Evolutionary conservation across 2,797 vertebrate species (phyloP).

Genomic region (Euthynnus affinis): DNA sequence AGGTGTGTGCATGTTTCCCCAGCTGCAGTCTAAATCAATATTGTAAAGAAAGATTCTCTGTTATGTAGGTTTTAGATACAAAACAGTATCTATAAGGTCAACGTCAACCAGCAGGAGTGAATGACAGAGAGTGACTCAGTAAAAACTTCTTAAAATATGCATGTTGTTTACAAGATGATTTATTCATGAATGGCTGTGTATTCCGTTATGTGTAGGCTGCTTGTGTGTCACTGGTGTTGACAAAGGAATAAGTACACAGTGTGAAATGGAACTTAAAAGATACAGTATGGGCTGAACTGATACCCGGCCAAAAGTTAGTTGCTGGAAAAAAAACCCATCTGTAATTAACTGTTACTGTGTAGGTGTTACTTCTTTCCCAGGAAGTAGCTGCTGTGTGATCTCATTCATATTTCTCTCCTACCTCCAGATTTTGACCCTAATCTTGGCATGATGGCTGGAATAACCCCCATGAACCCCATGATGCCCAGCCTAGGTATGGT

Average conservation of each 20-base stretch:
- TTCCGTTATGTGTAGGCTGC: constrained; percentile 63
- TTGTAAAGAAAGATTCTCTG: constrained; percentile 64
- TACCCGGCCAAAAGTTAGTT: constrained; percentile 12
- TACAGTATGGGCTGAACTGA: constrained; percentile 14
- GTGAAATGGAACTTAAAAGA: constrained; percentile 46
- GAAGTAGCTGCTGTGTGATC: constrained; percentile 4
- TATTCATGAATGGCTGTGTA: constrained; percentile 69
- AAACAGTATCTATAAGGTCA: constrained; percentile 53
- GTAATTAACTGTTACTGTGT: constrained; percentile 17
- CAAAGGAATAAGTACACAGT: constrained; percentile 32
- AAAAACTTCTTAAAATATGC: constrained; percentile 78
- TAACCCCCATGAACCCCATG: constrained; percentile 93
- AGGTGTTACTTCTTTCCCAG: constrained; percentile 2
- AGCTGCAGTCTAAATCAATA: constrained; percentile 56
- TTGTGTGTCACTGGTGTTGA: constrained; percentile 63
- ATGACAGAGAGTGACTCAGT: constrained; percentile 52
- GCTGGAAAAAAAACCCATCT: constrained; percentile 15
- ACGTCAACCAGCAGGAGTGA: constrained; percentile 66
- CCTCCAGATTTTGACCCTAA: constrained; percentile 93
- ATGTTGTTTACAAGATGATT: constrained; percentile 76
- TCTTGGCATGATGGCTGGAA: constrained; percentile 95
- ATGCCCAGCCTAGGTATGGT: constrained; percentile 94
- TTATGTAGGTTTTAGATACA: constrained; percentile 28
- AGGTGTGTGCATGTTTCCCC: constrained; percentile 22
- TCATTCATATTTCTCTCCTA: constrained; percentile 40